Percentiles rank a stretch among this genome's conserved stretches.
phyloP scores from a whole-genome alignment of 1,140 invertebrate genomes.

The Caenorhabditis remanei region DNA sequence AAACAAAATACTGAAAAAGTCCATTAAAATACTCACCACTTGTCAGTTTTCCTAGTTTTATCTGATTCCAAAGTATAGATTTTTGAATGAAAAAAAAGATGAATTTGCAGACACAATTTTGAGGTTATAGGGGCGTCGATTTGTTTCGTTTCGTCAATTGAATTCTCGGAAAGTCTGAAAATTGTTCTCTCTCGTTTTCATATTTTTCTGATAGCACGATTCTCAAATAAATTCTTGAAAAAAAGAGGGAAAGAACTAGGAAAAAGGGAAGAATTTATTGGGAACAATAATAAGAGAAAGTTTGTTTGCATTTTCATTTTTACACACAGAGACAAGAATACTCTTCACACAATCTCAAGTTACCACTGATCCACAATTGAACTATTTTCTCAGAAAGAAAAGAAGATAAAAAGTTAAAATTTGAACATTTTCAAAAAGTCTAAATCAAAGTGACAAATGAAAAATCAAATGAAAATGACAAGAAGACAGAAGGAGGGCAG shows the following conservation, averaged over 20 bases:
- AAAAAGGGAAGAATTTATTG: neutral
- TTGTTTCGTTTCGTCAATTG: neutral
- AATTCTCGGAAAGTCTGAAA: slow-evolving; percentile 31
- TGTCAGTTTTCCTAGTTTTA: no score
- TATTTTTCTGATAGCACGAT: neutral
- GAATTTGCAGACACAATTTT: neutral
- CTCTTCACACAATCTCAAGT: slow-evolving; percentile 13
- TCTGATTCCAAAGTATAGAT: no score
- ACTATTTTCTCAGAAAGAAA: no score
- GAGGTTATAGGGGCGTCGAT: neutral
- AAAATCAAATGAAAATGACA: neutral
- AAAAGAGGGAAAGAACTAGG: neutral
- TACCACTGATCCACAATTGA: neutral
- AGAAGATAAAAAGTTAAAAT: neutral
- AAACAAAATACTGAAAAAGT: neutral
- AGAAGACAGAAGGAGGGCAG: slow-evolving; percentile 5
- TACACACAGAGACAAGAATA: neutral
- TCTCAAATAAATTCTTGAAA: no score
- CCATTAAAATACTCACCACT: neutral
- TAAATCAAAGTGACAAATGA: neutral
- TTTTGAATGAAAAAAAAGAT: neutral
- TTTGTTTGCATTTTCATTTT: slow-evolving; percentile 53
- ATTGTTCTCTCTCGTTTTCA: neutral
- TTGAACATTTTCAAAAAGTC: neutral
- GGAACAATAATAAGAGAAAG: slow-evolving; percentile 37